Base-by-base conservation (phyloP, 1,140 invertebrate species). In the Aphidius ervi region DNA sequence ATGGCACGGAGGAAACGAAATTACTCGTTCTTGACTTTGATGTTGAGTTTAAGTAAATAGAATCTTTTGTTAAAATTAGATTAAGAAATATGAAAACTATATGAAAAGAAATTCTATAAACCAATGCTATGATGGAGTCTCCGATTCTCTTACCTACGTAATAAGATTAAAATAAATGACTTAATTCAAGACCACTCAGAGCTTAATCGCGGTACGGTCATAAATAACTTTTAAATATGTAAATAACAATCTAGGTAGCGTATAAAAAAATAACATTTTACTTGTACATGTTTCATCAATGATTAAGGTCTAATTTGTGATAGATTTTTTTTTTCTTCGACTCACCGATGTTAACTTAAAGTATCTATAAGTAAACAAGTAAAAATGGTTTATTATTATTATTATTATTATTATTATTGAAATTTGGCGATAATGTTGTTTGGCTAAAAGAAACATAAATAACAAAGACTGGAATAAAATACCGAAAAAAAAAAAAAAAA, bases 1-100 rank as follows among this genome's bases (percentile, higher is more conserved):
- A 99, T 74, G 95, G 96, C 31, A 99, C 96, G 1, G 97, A 99
- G 81, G 97, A 99, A 81, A 99, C 98, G 0, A 99, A 99, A 81
- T 84, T 99, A 7, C 85, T 99, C 63, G 95, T 99, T 9, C 83
- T 99, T 55, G 95, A 99, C 80, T 99, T 99, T 81, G 95, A 98
- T 77, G 89, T 93, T 47, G 92, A 95, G 66, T 70, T 74, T 48
- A 79, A 79, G 74, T 80, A 75, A 56, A 62, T 56, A 46, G 49
- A 61, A 56, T 47, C 52, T 6, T 56, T 48, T 31, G 2, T 31
- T 31, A 31, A 31, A 31, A 31, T 16, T 31, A 31, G 2, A 31
- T 31, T 41, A 52, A 39, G 8, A 37, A 39, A 39, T 39, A 41
- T 45, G 42, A 50, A 52, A 52, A 37, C 40, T 40, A 48, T 43